These are phyloP conservation scores for Pinna nobilis DNA, from an alignment of 1,140 invertebrate species.

Conservation along the genomic window DNA sequence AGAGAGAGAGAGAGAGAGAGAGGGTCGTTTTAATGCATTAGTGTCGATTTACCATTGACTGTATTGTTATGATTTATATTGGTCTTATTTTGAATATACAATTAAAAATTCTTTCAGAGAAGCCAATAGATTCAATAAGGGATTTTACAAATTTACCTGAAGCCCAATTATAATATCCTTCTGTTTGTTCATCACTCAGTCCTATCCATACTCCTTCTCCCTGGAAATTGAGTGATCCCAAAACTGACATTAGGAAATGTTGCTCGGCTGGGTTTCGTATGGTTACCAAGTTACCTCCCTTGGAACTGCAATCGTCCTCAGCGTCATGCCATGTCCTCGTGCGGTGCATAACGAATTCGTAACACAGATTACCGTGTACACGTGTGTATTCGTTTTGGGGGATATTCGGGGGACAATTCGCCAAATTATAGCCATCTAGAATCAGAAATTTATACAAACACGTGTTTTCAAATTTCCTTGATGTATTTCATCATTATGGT, in stretches of 20 bases:
- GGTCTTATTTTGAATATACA: too few relatives aligned
- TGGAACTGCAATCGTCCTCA: constrained; percentile 17
- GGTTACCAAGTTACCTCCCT: constrained; percentile 16
- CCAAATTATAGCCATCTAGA: neutral
- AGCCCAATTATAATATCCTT: constrained; percentile 18
- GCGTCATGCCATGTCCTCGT: constrained; percentile 3
- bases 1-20: too few relatives aligned
- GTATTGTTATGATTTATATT: too few relatives aligned
- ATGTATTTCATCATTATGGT: too few relatives aligned
- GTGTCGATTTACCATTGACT: too few relatives aligned
- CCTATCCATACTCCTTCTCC: constrained; percentile 31
- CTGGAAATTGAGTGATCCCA: constrained; percentile 11
- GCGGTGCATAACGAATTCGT: constrained; percentile 23
- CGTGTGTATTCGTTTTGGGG: neutral
- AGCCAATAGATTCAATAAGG: too few relatives aligned
- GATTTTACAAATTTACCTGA: neutral
- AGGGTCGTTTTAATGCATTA: too few relatives aligned
- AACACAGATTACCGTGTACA: constrained; percentile 7
- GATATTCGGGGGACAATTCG: constrained; percentile 20
- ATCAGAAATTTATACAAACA: too few relatives aligned
- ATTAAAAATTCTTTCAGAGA: too few relatives aligned
- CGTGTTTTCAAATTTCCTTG: too few relatives aligned
- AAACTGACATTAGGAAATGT: constrained; percentile 18
- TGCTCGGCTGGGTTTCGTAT: constrained; percentile 15
- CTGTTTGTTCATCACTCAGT: constrained; percentile 1